These are phyloP conservation scores for Porphyrio hochstetteri DNA, from an alignment of 2,113 vertebrate species.

Conservation along the genomic window DNA sequence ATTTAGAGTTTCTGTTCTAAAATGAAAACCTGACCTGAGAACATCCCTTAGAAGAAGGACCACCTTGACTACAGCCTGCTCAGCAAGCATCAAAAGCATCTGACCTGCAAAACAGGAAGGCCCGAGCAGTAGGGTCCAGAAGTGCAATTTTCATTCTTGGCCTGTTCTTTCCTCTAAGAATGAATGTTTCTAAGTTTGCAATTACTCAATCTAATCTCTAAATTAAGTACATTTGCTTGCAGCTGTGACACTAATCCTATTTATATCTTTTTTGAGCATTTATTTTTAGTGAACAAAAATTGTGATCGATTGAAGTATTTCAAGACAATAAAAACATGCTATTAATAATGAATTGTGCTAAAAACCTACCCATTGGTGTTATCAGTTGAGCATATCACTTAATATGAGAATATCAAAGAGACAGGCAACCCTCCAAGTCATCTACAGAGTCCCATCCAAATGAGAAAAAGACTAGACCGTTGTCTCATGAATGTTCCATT, in stretches of 20 bases:
- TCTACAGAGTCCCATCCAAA: slow-evolving; percentile 23
- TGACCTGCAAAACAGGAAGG: not conserved
- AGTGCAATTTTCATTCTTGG: not conserved
- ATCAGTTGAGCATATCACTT: not conserved
- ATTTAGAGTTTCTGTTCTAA: not conserved
- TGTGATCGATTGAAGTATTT: not conserved
- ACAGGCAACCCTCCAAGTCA: slow-evolving; percentile 34
- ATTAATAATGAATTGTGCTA: slow-evolving; percentile 6
- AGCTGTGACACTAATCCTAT: slow-evolving; percentile 14
- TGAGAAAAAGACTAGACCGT: not conserved
- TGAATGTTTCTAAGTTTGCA: not conserved
- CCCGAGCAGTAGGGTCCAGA: not conserved
- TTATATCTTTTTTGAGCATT: not conserved
- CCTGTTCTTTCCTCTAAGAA: not conserved
- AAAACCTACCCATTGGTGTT: not conserved
- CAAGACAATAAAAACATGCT: not conserved
- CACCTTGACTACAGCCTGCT: not conserved
- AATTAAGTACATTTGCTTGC: slow-evolving; percentile 9
- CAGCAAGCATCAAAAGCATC: not conserved
- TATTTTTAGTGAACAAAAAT: slow-evolving; percentile 18
- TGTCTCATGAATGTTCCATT: slow-evolving; percentile 45
- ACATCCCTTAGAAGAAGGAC: not conserved
- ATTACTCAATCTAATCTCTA: not conserved
- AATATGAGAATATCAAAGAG: slow-evolving; percentile 30
- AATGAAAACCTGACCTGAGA: not conserved